phyloP scores from a whole-genome alignment of 2,888 invertebrate genomes.

The Polymixis flavicincta region DNA sequence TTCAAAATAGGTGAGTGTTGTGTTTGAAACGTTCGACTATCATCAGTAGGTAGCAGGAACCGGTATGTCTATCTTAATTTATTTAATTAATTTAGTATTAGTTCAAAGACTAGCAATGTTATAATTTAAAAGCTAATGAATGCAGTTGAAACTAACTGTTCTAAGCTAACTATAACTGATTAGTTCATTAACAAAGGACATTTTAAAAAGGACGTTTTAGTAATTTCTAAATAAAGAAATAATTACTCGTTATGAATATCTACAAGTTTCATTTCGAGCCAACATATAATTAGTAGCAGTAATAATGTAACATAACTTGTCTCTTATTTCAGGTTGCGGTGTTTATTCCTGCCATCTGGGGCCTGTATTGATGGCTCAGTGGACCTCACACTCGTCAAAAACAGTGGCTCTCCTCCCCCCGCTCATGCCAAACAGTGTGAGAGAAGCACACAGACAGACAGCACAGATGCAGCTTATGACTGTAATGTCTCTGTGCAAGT shows the following conservation, averaged over 20 bases:
- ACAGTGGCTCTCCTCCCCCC: slow-evolving; percentile 65
- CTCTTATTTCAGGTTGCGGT: slow-evolving; percentile 75
- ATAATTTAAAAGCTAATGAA: slow-evolving; percentile 16
- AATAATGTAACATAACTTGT: background rate
- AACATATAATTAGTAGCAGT: background rate
- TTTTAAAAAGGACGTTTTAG: too few relatives aligned
- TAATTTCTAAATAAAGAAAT: slow-evolving; percentile 15
- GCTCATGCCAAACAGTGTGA: slow-evolving; percentile 55
- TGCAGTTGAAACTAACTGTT: background rate
- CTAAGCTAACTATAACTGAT: background rate
- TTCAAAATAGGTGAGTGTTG: slow-evolving; percentile 90
- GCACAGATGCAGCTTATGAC: slow-evolving; percentile 11
- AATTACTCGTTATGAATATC: background rate
- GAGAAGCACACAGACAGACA: slow-evolving; percentile 81
- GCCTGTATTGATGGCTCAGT: slow-evolving; percentile 67
- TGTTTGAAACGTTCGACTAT: slow-evolving; percentile 27
- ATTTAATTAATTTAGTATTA: slow-evolving; percentile 28
- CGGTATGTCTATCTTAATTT: slow-evolving; percentile 50
- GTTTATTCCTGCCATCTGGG: slow-evolving; percentile 67
- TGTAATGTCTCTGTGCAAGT: slow-evolving; percentile 61
- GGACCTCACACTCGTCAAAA: slow-evolving; percentile 77
- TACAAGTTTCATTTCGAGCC: background rate
- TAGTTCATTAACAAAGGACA: slow-evolving; percentile 7
- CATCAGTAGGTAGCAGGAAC: slow-evolving; percentile 34
- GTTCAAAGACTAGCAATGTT: slow-evolving; percentile 6